Evolutionary conservation across 1,140 invertebrate genomes (phyloP).

Genomic region (Oedothorax gibbosus): DNA sequence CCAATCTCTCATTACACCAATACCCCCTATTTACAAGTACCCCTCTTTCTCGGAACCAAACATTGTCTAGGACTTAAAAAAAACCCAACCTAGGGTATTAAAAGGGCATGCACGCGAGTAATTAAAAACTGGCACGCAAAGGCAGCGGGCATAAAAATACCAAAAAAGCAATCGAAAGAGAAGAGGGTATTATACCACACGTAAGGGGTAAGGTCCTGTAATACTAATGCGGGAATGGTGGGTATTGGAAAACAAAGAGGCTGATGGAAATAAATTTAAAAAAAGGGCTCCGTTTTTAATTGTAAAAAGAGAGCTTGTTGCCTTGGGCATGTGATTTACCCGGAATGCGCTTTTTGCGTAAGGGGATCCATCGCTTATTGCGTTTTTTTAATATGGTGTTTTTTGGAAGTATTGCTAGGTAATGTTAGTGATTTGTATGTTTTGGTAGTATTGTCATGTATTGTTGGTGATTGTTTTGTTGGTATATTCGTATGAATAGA

Average conservation of each 20-base stretch:
- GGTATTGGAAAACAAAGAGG: constrained; percentile 21
- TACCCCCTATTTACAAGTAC: not conserved
- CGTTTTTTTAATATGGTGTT: too few relatives aligned
- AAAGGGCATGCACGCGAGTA: constrained; percentile 41
- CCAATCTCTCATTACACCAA: not conserved
- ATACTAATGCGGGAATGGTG: constrained; percentile 2
- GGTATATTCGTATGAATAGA: too few relatives aligned
- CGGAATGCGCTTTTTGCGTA: constrained; percentile 5
- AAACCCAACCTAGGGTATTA: not conserved
- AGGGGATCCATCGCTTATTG: constrained; percentile 4
- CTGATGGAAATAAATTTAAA: not conserved
- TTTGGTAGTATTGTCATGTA: too few relatives aligned
- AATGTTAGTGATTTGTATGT: too few relatives aligned
- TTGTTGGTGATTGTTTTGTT: too few relatives aligned
- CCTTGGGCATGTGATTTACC: constrained; percentile 44
- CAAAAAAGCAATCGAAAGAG: too few relatives aligned
- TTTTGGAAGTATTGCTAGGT: too few relatives aligned
- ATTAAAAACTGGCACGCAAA: constrained; percentile 57
- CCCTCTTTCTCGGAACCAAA: constrained; percentile 28
- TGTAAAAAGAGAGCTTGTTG: constrained; percentile 42
- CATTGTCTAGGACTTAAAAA: constrained; percentile 36
- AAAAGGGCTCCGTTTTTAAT: constrained; percentile 33
- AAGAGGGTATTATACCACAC: constrained; percentile 23
- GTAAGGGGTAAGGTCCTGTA: constrained; percentile 38
- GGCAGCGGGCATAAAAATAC: not conserved